Percentiles rank a stretch among this genome's conserved stretches.
Evolutionary conservation across 2,113 vertebrate genomes (phyloP).

Genomic region (Cyanocitta stelleri): DNA sequence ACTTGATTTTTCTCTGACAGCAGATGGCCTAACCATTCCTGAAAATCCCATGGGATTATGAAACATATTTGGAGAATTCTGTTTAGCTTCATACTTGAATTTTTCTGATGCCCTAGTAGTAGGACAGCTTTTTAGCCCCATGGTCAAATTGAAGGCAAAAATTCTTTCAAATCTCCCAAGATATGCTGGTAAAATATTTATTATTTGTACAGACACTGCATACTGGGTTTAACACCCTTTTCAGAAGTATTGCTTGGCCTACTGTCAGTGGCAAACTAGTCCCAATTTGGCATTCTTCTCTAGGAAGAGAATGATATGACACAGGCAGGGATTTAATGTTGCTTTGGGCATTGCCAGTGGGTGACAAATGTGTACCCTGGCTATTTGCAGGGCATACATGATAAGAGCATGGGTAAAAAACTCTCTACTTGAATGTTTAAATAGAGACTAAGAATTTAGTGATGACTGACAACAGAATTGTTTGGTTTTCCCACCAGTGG

Average conservation of each 20-base stretch:
- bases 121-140: slow-evolving; percentile 32
- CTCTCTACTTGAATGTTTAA: not conserved
- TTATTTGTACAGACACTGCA: not conserved
- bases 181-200: not conserved
- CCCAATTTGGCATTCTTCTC: not conserved
- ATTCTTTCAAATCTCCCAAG: not conserved
- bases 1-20: slow-evolving; percentile 42
- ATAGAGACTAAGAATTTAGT: not conserved
- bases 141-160: not conserved
- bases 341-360: not conserved
- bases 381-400: accelerated
- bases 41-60: slow-evolving; percentile 9
- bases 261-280: not conserved
- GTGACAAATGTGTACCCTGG: not conserved
- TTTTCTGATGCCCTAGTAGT: slow-evolving; percentile 25
- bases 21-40: slow-evolving; percentile 49
- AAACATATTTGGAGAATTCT: slow-evolving; percentile 55
- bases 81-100: slow-evolving; percentile 11
- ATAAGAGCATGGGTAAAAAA: not conserved
- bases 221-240: not conserved
- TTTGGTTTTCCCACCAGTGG: not conserved
- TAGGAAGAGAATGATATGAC: not conserved
- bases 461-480: not conserved
- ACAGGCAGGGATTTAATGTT: not conserved
- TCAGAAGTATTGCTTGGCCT: not conserved